Base-by-base conservation (phyloP, 1,140 invertebrate species). In the Drosophila kikkawai region DNA sequence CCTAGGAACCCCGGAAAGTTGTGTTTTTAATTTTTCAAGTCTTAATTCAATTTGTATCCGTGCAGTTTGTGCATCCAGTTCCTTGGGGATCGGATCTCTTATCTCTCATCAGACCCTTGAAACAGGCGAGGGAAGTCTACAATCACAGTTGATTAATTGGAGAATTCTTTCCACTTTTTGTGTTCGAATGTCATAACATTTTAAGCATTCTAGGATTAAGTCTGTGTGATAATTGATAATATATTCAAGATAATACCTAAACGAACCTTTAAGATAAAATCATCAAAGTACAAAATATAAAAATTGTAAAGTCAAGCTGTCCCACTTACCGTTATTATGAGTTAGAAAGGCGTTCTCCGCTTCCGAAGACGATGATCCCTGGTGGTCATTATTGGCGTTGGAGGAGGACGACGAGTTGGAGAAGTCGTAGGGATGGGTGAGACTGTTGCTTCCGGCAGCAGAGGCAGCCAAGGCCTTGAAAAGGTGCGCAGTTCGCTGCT, bases 371-470 rank as follows among this genome's bases (percentile, higher is more conserved):
- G 88, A 88, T 56, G 85, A 90, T 83, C 75, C 86, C 64, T 84
- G 91, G n/a, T 82, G 86, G 53, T 90, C 91, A 51, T 87, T 91
- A 47, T 85, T 92, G 55, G 82, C 91, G 50, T 82, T 91, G 63
- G 91, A 81, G 17, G 81, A 85, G 19, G 91, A 78, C 51, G 79
- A 82, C 55, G 91, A 86, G 76, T 83, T 88, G 53, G 91, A 92
- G 60, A 92, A 92, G 57, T 92, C 91, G 57, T 92, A 92, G 22
- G 87, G 91, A 81, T 85, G 88, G 47, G 41, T 92, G 66, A 92
- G 86, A 37, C 69, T 91, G 51, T 85, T 91, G 57, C 47, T 82
- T 13, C 75, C 80, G 56, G 61, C 75, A 55, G 79, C 73, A 29
- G 85, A 53, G 42, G 81, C 79, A 63, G 85, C 81, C 57, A 90